These are phyloP conservation scores for Brachypalpus laphriformis DNA, from an alignment of 2,888 invertebrate genomes.

Conservation along the genomic window DNA sequence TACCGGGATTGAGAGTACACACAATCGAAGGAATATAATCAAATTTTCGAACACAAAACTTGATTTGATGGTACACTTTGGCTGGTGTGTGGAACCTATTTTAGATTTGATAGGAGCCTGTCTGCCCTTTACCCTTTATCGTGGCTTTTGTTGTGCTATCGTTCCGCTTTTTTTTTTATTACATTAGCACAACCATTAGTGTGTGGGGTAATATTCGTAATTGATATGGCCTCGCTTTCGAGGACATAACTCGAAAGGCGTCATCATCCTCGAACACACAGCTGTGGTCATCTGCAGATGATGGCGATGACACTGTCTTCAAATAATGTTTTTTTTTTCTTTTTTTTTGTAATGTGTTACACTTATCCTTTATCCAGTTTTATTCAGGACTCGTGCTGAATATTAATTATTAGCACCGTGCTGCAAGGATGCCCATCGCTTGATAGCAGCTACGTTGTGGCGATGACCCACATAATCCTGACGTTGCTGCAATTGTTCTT, in stretches of 20 bases:
- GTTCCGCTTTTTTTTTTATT: background rate
- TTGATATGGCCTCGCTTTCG: conserved; percentile 13
- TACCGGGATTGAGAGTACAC: background rate
- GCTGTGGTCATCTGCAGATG: no score
- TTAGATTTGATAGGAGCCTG: background rate
- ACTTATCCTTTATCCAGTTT: background rate
- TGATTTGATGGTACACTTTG: conserved; percentile 7
- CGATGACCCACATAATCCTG: conserved; percentile 55
- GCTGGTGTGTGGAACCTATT: conserved; percentile 2
- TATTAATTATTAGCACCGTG: conserved; percentile 26
- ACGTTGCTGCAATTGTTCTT: conserved; percentile 27
- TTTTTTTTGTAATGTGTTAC: background rate
- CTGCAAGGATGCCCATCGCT: conserved; percentile 15
- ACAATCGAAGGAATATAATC: conserved; percentile 26
- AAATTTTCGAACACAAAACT: conserved; percentile 4
- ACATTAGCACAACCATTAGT: conserved; percentile 5
- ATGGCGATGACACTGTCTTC: conserved; percentile 1
- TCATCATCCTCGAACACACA: background rate
- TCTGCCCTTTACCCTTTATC: background rate
- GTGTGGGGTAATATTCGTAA: conserved; percentile 22
- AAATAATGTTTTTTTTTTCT: background rate
- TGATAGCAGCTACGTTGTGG: conserved; percentile 11
- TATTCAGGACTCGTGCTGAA: conserved; percentile 2
- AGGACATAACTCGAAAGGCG: background rate
- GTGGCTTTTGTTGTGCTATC: background rate